Conservation (phyloP, 2,797 vertebrate species). For the Hafferia zeledoni region DNA sequence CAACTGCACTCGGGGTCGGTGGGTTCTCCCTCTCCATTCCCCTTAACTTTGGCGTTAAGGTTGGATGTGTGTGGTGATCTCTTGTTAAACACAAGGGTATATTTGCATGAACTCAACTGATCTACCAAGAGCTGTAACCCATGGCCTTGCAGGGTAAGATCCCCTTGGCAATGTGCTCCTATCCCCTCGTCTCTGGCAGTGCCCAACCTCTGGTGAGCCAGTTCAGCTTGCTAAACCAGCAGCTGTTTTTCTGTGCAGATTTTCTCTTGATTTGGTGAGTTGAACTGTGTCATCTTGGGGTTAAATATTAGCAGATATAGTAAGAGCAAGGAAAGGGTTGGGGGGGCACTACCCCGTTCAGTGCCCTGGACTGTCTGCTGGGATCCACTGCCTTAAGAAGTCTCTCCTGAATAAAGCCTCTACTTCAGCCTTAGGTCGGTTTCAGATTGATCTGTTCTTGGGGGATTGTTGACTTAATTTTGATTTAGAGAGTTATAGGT, state of each 20-base stretch:
- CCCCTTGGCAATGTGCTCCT: background rate
- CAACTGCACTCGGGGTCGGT: background rate
- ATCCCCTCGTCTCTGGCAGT: background rate
- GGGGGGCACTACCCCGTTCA: background rate
- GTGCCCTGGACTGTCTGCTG: background rate
- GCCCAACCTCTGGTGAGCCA: background rate
- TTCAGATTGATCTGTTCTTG: background rate
- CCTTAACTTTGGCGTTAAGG: background rate
- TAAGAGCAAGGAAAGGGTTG: background rate
- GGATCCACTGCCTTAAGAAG: background rate
- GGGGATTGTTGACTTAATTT: background rate
- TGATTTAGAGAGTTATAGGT: background rate
- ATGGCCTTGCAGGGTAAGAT: background rate
- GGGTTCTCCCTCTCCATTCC: background rate
- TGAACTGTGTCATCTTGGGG: background rate
- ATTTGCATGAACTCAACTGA: background rate
- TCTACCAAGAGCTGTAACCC: background rate
- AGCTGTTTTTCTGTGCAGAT: background rate
- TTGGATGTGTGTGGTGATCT: background rate
- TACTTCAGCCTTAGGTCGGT: background rate
- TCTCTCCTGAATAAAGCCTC: background rate
- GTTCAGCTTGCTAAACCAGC: slow-evolving; percentile 8
- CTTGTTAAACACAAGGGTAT: background rate
- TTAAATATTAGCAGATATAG: background rate
- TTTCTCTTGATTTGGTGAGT: background rate